phyloP scores from a whole-genome alignment of 2,797 vertebrate genomes.

The Acanthurus leucopareius region DNA sequence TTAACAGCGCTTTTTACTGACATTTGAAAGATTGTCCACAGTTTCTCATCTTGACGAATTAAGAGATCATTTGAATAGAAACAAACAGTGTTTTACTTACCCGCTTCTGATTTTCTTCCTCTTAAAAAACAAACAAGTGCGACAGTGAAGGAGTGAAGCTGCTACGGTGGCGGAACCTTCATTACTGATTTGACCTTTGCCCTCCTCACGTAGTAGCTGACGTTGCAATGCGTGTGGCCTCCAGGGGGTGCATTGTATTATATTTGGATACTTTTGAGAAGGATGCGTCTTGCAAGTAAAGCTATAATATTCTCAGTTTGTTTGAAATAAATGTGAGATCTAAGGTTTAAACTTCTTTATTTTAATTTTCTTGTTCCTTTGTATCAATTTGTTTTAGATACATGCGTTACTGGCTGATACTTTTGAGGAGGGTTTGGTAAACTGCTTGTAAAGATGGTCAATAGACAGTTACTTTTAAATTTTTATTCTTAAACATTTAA shows the following conservation, averaged over 20 bases:
- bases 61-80: background rate
- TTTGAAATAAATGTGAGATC: background rate
- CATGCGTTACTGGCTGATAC: background rate
- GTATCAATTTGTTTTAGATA: background rate
- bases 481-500: too few species aligned
- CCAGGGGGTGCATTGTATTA: conserved; percentile 19
- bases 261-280: too few species aligned
- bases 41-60: background rate
- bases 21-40: background rate
- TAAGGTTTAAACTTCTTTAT: background rate
- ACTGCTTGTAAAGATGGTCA: background rate
- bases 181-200: conserved; percentile 76
- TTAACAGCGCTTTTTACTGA: background rate
- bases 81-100: conserved; percentile 56
- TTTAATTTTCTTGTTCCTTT: background rate
- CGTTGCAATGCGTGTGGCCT: conserved; percentile 6
- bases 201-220: conserved; percentile 48
- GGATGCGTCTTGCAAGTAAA: background rate
- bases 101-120: conserved; percentile 46
- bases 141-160: conserved; percentile 45
- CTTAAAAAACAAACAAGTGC: conserved; percentile 77
- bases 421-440: background rate
- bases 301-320: background rate
- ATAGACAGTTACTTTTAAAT: background rate
- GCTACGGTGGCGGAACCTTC: conserved; percentile 73